Evolutionary conservation across 1,140 invertebrate species (phyloP).

Genomic region (Thereuonema tuberculata): DNA sequence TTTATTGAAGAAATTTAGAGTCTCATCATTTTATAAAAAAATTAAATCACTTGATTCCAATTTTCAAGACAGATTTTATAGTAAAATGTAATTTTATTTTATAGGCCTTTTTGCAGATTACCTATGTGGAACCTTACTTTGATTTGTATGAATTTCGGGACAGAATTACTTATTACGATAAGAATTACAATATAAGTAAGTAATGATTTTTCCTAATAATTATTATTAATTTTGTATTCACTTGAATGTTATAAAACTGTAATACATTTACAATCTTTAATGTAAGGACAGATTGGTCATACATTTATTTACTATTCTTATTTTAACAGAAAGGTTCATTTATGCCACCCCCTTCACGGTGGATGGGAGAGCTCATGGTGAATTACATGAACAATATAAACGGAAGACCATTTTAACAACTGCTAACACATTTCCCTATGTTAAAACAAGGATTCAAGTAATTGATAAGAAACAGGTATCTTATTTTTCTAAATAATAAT

Average conservation of each 20-base stretch:
- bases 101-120: conserved; percentile 89
- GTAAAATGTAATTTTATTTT: conserved; percentile 8
- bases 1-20: too few species aligned
- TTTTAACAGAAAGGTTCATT: conserved; percentile 83
- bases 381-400: conserved; percentile 89
- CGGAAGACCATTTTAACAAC: conserved; percentile 90
- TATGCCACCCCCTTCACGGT: conserved; percentile 94
- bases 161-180: conserved; percentile 77
- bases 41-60: background rate
- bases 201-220: conserved; percentile 15
- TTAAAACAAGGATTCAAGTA: conserved; percentile 87
- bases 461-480: conserved; percentile 57
- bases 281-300: too few species aligned
- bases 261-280: too few species aligned
- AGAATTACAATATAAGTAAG: conserved; percentile 90
- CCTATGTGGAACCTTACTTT: conserved; percentile 96
- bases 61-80: background rate
- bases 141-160: conserved; percentile 81
- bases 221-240: background rate
- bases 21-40: too few species aligned
- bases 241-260: too few species aligned
- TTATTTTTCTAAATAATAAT: too few species aligned
- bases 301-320: too few species aligned
- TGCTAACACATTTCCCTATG: conserved; percentile 87
- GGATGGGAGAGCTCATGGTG: conserved; percentile 84